phyloP scores from a whole-genome alignment of 2,797 vertebrate species.

The Spinibarbus caldwelli region DNA sequence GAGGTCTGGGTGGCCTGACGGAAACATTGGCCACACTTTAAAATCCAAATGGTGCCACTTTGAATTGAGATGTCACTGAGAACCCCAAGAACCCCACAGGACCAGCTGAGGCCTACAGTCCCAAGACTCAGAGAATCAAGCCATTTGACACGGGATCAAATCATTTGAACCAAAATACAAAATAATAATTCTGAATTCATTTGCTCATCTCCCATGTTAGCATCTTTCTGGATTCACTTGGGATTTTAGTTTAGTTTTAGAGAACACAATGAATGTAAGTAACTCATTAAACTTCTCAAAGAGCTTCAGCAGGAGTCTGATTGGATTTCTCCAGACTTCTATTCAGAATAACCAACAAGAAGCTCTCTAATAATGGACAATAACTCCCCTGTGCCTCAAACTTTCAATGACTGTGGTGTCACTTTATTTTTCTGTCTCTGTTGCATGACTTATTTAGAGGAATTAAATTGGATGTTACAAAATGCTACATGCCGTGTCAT shows the following conservation, averaged over 20 bases:
- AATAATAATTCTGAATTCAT: slow-evolving; percentile 27
- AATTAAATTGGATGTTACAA: slow-evolving; percentile 48
- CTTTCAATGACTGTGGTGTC: slow-evolving; percentile 41
- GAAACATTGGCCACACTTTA: slow-evolving; percentile 40
- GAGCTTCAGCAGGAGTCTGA: slow-evolving; percentile 51
- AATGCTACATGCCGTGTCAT: slow-evolving; percentile 42
- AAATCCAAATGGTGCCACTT: slow-evolving; percentile 42
- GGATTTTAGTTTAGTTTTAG: neutral
- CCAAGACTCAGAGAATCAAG: slow-evolving; percentile 6
- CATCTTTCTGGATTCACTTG: slow-evolving; percentile 25
- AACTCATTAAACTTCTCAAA: slow-evolving; percentile 49
- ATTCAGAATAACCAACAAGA: slow-evolving; percentile 51
- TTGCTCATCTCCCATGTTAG: slow-evolving; percentile 10
- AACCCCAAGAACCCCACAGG: neutral
- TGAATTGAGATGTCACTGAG: slow-evolving; percentile 44
- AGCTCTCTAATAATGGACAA: slow-evolving; percentile 52
- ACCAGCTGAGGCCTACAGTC: slow-evolving; percentile 26
- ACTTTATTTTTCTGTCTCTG: slow-evolving; percentile 13
- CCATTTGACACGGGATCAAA: slow-evolving; percentile 26
- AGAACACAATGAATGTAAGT: slow-evolving; percentile 32
- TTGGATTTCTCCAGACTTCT: slow-evolving; percentile 53
- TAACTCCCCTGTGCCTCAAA: slow-evolving; percentile 51
- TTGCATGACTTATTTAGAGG: slow-evolving; percentile 39
- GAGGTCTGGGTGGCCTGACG: slow-evolving; percentile 40
- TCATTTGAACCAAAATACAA: slow-evolving; percentile 24